These are phyloP conservation scores for Celastrina argiolus DNA, from an alignment of 2,888 invertebrate genomes.

Conservation along the genomic window DNA sequence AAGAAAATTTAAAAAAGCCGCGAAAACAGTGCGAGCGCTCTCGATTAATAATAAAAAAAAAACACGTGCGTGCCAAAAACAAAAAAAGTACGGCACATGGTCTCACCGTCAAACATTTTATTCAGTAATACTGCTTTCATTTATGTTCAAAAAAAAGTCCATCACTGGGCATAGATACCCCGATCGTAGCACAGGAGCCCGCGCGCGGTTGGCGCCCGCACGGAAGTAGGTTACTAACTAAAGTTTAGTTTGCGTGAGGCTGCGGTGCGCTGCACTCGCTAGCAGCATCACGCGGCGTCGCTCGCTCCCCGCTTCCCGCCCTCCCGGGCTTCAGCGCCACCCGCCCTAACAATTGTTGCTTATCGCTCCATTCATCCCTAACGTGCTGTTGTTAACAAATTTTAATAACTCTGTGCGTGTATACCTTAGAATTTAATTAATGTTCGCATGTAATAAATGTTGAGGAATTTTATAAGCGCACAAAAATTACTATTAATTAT, in stretches of 20 bases:
- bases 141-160: constrained; percentile 54
- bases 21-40: constrained; percentile 60
- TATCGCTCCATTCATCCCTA: constrained; percentile 11
- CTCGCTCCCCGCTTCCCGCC: constrained; percentile 43
- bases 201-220: constrained; percentile 73
- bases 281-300: constrained; percentile 48
- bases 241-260: constrained; percentile 78
- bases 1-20: not conserved
- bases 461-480: too few relatives aligned
- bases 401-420: not conserved
- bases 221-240: constrained; percentile 79
- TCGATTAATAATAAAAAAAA: constrained; percentile 45
- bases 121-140: constrained; percentile 48
- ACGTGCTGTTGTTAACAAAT: not conserved
- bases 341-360: constrained; percentile 48
- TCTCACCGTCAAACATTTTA: constrained; percentile 77
- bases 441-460: too few relatives aligned
- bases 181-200: constrained; percentile 40
- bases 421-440: not conserved
- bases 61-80: constrained; percentile 63
- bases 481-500: too few relatives aligned
- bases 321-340: constrained; percentile 55
- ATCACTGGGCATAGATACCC: constrained; percentile 63
- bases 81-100: constrained; percentile 58
- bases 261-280: constrained; percentile 63